A percentile compares a stretch with the other conserved stretches of the same genome.
Evolutionary conservation across 2,113 vertebrate species (phyloP).

Genomic region (Mesoclemmys tuberculata): DNA sequence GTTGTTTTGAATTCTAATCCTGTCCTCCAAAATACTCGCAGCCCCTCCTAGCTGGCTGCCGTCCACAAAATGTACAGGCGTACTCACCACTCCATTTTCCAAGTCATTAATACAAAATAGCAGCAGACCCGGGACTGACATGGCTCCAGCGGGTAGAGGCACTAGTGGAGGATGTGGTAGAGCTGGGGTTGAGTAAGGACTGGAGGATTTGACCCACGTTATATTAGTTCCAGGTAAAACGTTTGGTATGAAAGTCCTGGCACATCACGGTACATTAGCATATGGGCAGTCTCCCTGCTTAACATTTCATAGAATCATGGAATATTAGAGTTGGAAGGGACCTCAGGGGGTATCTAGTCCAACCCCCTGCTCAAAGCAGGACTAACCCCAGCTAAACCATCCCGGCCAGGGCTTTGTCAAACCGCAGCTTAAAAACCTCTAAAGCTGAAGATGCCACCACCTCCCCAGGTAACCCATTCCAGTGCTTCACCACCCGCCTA

Average conservation of each 20-base stretch:
- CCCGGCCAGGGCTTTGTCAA: too few species aligned
- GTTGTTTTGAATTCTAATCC: not conserved
- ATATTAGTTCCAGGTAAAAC: not conserved
- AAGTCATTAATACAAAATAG: not conserved
- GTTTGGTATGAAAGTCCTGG: not conserved
- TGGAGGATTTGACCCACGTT: not conserved
- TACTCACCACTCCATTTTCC: not conserved
- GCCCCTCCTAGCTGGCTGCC: not conserved
- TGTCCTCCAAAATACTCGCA: not conserved
- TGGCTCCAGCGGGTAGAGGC: not conserved
- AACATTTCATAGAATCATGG: too few species aligned
- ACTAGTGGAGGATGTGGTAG: not conserved
- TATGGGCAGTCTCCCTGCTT: too few species aligned
- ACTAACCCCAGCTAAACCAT: too few species aligned
- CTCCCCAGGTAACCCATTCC: too few species aligned
- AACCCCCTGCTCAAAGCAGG: too few species aligned
- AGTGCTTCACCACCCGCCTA: too few species aligned
- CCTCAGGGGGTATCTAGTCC: too few species aligned
- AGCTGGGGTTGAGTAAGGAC: not conserved
- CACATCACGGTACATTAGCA: fast-evolving
- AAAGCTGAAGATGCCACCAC: too few species aligned
- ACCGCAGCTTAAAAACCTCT: too few species aligned
- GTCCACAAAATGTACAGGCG: not conserved
- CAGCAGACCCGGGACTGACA: not conserved
- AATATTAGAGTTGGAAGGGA: too few species aligned